phyloP scores from a whole-genome alignment of 2,888 invertebrate genomes.

The Mesochorus sp. region DNA sequence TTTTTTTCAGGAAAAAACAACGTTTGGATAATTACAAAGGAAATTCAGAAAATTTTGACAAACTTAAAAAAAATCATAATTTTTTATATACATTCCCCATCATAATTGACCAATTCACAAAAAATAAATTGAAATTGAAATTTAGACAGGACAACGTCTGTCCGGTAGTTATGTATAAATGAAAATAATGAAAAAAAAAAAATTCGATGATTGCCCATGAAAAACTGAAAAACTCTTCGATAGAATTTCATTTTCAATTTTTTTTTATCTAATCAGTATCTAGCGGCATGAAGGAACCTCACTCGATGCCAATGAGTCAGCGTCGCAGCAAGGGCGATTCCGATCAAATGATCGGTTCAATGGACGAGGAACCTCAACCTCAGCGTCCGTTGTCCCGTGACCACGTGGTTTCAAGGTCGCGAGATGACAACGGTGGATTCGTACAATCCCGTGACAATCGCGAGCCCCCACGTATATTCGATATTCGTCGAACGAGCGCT shows the following conservation, averaged over 20 bases:
- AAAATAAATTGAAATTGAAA: too few species aligned
- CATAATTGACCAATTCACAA: too few species aligned
- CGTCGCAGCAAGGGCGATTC: conserved; percentile 79
- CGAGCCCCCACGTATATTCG: conserved; percentile 69
- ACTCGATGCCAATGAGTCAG: conserved; percentile 69
- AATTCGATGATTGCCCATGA: too few species aligned
- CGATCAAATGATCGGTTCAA: conserved; percentile 70
- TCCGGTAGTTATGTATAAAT: too few species aligned
- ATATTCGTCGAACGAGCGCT: conserved; percentile 72
- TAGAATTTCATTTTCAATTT: conserved; percentile 40
- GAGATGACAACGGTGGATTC: conserved; percentile 76
- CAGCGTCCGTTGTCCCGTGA: conserved; percentile 73
- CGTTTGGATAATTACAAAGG: too few species aligned
- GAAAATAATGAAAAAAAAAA: too few species aligned
- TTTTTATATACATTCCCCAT: too few species aligned
- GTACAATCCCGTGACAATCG: conserved; percentile 63
- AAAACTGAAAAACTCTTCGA: too few species aligned
- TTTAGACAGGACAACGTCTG: too few species aligned
- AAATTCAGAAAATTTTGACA: too few species aligned
- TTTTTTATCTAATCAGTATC: conserved; percentile 65
- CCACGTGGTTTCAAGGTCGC: conserved; percentile 69
- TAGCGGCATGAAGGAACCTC: conserved; percentile 72
- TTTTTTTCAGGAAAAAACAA: too few species aligned
- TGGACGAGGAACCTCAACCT: conserved; percentile 74
- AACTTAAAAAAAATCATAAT: too few species aligned